phyloP scores from a whole-genome alignment of 2,888 invertebrate species.

The Portevinia maculata region DNA sequence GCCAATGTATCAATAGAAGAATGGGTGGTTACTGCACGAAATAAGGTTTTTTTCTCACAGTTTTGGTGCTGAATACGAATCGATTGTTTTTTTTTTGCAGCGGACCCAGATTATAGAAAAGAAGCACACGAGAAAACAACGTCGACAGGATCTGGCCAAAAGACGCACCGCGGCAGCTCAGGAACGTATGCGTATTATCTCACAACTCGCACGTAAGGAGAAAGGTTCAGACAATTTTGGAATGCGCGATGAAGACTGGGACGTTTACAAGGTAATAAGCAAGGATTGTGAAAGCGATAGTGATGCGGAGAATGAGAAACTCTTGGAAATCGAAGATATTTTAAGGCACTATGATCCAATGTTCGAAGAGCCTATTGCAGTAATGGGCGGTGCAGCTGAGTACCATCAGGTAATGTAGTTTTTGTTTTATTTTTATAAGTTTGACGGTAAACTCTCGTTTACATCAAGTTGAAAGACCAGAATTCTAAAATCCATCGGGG shows the following conservation, averaged over 20 bases:
- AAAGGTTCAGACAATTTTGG: conserved; percentile 95
- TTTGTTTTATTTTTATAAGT: too few relatives aligned
- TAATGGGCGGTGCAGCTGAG: conserved; percentile 85
- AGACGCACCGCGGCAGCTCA: conserved; percentile 96
- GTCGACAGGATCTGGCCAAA: conserved; percentile 93
- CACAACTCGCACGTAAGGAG: conserved; percentile 91
- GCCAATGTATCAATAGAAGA: conserved; percentile 77
- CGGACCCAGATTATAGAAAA: conserved; percentile 89
- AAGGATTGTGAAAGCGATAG: conserved; percentile 93
- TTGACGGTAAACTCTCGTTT: too few relatives aligned
- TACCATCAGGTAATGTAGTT: conserved; percentile 85
- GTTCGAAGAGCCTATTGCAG: conserved; percentile 84
- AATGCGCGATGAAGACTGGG: conserved; percentile 97
- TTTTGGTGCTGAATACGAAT: too few relatives aligned
- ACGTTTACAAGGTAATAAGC: conserved; percentile 95
- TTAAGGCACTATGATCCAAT: conserved; percentile 92
- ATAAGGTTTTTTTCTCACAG: conserved; percentile 74
- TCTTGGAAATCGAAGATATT: conserved; percentile 93
- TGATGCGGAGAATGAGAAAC: conserved; percentile 94
- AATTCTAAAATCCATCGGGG: too few relatives aligned
- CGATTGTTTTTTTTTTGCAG: conserved; percentile 77
- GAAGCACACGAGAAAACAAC: conserved; percentile 89
- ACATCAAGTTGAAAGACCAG: too few relatives aligned
- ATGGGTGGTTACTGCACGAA: conserved; percentile 79
- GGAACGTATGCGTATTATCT: conserved; percentile 97